Evolutionary conservation across 2,113 vertebrate genomes (phyloP), one percentile per base, ranked within the genome.

Genomic region (Syngnathus floridae): DNA sequence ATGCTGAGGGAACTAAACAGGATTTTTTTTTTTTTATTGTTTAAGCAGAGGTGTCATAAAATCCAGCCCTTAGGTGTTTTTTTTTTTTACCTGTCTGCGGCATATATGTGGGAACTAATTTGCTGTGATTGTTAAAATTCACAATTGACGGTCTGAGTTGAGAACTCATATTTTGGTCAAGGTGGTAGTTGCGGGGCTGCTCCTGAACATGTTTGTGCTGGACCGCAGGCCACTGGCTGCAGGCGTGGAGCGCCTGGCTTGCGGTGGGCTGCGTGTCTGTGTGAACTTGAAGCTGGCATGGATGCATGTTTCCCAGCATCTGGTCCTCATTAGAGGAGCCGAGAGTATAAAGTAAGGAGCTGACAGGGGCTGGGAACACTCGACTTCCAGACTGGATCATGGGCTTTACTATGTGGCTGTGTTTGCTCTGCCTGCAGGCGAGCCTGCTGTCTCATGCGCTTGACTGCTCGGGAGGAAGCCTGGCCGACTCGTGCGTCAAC

Each of bases 311-410:
- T 71, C 83, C 75, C 69, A 76, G 84, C 90, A 91, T 91, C 89
- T 91, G 90, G 76, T 88, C 80, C 82, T 82, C 85, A 90, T 91
- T 91, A 90, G 78, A 74, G 43, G 76, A 78, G 87, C 74, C 74
- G 86, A 84, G 86, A 82, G 84, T 90, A 91, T 91, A 90, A 90
- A 91, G 83, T 77, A 70, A 70, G 66, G 85, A 77, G 80, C 86
- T 77, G 77, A 85, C 81, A 69, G 79, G 52, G 65, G 73, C 81
- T 86, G 87, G 82, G 83, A 80, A 57, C 84, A 88, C 79, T 86
- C 68, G 69, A 62, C 67, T 75, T 74, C 72, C 77, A 72, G 81
- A 76, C 73, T 87, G 86, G 82, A 85, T 87, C 84, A 90, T 91
- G 88, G 87, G 80, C 65, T 84, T 84, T 75, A 71, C 79, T 77